Conservation (phyloP, 2,888 invertebrate genomes). For the Ctenicera cuprea region DNA sequence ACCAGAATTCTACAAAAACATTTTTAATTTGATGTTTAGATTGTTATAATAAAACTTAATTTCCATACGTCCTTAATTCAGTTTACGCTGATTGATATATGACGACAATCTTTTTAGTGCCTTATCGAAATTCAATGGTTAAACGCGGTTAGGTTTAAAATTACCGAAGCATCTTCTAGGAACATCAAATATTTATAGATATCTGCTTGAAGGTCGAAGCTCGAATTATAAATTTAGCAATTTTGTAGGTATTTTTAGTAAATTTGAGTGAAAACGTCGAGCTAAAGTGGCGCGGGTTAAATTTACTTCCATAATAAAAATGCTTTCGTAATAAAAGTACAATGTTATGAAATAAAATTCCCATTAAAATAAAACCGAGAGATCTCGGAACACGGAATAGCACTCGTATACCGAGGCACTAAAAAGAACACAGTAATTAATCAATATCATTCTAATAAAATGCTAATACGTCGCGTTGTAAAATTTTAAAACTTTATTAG, state of each 20-base stretch:
- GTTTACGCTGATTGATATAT: too few species aligned
- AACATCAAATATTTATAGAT: too few species aligned
- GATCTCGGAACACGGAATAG: constrained; percentile 41
- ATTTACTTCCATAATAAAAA: constrained; percentile 23
- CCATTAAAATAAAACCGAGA: constrained; percentile 39
- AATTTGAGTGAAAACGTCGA: not conserved
- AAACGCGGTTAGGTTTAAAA: too few species aligned
- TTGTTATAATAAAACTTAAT: too few species aligned
- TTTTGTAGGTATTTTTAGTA: constrained; percentile 9
- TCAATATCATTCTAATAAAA: constrained; percentile 46
- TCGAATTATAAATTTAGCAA: not conserved
- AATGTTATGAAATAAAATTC: constrained; percentile 37
- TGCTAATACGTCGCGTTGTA: constrained; percentile 34
- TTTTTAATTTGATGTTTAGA: too few species aligned
- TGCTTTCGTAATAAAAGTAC: constrained; percentile 24
- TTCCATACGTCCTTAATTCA: too few species aligned
- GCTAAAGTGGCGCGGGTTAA: not conserved
- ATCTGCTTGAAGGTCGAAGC: not conserved
- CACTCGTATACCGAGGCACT: constrained; percentile 34
- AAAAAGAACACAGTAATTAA: constrained; percentile 36
- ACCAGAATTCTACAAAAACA: too few species aligned
- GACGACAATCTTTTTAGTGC: too few species aligned
- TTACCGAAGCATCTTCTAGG: too few species aligned
- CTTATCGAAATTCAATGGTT: too few species aligned
- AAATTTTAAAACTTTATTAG: constrained; percentile 37